A percentile compares a stretch with the other conserved stretches of the same genome.
phyloP scores from a whole-genome alignment of 2,888 invertebrate species.

The Allygus modestus region DNA sequence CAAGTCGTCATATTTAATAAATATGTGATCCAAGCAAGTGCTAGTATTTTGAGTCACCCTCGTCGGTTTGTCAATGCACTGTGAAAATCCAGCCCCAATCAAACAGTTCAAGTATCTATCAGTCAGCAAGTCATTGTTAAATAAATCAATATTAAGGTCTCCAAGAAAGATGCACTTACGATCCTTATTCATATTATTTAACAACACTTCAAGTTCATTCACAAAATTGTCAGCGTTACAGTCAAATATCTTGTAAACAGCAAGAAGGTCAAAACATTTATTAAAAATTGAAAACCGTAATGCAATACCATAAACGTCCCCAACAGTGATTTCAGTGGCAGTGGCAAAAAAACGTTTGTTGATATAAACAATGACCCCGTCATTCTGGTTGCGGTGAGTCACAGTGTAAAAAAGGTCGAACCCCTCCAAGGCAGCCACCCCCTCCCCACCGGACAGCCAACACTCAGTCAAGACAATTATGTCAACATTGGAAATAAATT shows the following conservation, averaged over 20 bases:
- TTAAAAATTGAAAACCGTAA: background rate
- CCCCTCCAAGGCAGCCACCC: background rate
- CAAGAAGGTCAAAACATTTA: background rate
- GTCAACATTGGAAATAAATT: background rate
- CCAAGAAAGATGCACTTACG: background rate
- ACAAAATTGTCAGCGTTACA: background rate
- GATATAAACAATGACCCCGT: background rate
- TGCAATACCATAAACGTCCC: background rate
- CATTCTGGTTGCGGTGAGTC: background rate
- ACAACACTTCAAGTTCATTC: background rate
- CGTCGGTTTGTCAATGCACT: slow-evolving; percentile 44
- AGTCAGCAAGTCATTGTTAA: slow-evolving; percentile 3
- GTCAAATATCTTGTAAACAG: background rate
- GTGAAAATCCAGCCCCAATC: background rate
- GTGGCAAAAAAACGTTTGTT: background rate
- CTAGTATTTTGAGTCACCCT: slow-evolving; percentile 25
- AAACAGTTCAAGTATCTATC: slow-evolving; percentile 42
- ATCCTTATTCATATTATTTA: background rate
- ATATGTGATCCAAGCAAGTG: slow-evolving; percentile 45
- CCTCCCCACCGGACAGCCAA: background rate
- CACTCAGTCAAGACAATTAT: background rate
- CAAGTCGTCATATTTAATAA: slow-evolving; percentile 40
- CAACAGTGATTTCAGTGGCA: background rate
- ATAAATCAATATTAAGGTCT: slow-evolving; percentile 34
- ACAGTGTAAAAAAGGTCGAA: background rate